Conservation (phyloP, 2,888 invertebrate genomes). For the Sympetrum striolatum region DNA sequence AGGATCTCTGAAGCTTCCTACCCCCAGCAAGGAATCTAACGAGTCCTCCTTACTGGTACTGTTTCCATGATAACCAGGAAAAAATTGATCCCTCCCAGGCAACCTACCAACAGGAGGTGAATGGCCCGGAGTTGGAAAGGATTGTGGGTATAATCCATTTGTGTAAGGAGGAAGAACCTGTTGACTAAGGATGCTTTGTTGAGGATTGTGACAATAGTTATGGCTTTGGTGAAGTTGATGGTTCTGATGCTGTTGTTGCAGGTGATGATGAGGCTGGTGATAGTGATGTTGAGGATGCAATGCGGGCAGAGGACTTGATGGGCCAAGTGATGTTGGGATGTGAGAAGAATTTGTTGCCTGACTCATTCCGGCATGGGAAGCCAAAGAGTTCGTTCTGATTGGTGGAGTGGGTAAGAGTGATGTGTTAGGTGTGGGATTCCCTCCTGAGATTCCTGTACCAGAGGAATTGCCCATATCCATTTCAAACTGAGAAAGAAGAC, state of each 20-base stretch:
- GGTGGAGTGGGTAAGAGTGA: not conserved
- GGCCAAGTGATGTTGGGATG: not conserved
- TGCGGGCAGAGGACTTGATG: slow-evolving; percentile 21
- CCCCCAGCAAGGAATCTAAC: not conserved
- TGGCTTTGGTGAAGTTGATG: slow-evolving; percentile 25
- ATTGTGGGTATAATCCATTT: not conserved
- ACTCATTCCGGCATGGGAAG: not conserved
- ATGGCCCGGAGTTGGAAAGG: slow-evolving; percentile 19
- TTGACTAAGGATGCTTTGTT: not conserved
- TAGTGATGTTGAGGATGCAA: slow-evolving; percentile 32
- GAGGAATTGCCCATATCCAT: slow-evolving; percentile 46
- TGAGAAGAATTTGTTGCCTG: not conserved
- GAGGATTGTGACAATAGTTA: slow-evolving; percentile 11
- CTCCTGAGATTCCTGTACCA: not conserved
- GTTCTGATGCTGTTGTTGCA: slow-evolving; percentile 4
- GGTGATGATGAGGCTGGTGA: slow-evolving; percentile 14
- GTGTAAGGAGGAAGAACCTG: not conserved
- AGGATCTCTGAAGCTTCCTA: slow-evolving; percentile 5
- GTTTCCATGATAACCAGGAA: slow-evolving; percentile 16
- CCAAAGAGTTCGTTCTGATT: not conserved
- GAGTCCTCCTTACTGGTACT: not conserved
- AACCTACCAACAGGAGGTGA: slow-evolving; percentile 16
- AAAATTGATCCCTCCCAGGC: slow-evolving; percentile 32
- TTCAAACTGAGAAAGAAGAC: slow-evolving; percentile 53
- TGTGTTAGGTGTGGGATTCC: not conserved